Base-by-base conservation (phyloP, 2,113 vertebrate genomes). In the Hipposideros armiger region DNA sequence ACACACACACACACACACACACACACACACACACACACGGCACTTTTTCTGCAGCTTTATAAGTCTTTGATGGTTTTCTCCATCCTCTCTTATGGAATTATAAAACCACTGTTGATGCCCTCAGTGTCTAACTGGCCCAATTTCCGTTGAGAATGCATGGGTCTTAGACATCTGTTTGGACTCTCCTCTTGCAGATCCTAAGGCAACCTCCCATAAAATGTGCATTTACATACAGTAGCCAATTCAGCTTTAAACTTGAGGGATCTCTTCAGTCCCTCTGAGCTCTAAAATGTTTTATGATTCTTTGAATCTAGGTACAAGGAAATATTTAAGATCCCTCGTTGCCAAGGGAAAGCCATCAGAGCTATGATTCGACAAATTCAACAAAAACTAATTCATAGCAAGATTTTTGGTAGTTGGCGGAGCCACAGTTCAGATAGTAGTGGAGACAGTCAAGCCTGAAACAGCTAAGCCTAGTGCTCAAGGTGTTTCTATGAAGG, bases 201-300 rank as follows among this genome's bases (percentile, higher is more conserved):
- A 70, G 32, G 13, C 22, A 54, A 92, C 45, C n/a, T 84, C 60
- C 10, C 32, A 36, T 87, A 91, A 94, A 94, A 67, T 28, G 11
- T 60, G 16, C 14, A 30, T 94, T 80, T 81, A 50, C 22, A 67
- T 87, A 54, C 1, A 92, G 45, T 54, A 5, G 19, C 56, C 54
- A 89, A 81, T 45, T 60, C 50, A 83, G 32, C 32, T 93, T 88
- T 89, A 89, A 91, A 97, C 45, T n/a, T 82, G 69, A 93, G 87
- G 15, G 26, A 82, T 93, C 6, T 82, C 32, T 93, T 94, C 40
- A 74, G 42, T 91, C 26, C 47, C 40, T 72, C 11, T 85, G n/a
- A 90, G 22, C n/a, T 72, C 17, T 78, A 94, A 94, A 86, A 40
- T 32, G 2, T 89, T 69, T 74, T 90, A 74, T 64, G 60, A 47